Conservation (phyloP, 2,113 vertebrate species). For the Percopsis transmontana region DNA sequence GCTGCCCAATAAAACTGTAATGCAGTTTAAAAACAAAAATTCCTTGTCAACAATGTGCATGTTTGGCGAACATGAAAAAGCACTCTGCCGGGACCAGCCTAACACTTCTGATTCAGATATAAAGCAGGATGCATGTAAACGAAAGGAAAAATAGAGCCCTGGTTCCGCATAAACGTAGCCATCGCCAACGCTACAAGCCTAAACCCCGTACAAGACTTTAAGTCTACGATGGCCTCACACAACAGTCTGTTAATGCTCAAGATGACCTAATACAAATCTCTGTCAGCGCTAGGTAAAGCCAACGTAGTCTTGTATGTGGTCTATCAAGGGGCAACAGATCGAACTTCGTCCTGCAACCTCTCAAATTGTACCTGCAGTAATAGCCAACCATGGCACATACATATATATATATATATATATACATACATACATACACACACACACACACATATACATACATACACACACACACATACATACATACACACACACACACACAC, state of each 20-base stretch:
- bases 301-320: not conserved
- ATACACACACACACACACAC: no score
- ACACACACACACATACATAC: no score
- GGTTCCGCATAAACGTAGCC: not conserved
- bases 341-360: not conserved
- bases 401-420: no score
- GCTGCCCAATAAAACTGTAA: constrained; percentile 26
- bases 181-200: constrained; percentile 32
- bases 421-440: no score
- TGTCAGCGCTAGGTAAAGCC: not conserved
- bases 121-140: constrained; percentile 18
- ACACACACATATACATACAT: no score
- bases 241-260: constrained; percentile 31
- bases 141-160: constrained; percentile 12
- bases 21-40: constrained; percentile 56
- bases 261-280: not conserved
- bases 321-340: not conserved
- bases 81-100: constrained; percentile 70
- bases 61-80: constrained; percentile 47
- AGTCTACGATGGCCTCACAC: constrained; percentile 8
- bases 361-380: not conserved
- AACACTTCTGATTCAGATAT: constrained; percentile 55
- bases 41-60: constrained; percentile 52
- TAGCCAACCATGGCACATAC: constrained; percentile 44
- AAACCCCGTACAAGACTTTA: constrained; percentile 54